Evolutionary conservation across 2,797 vertebrate species (phyloP), one percentile per base, ranked within the genome.

Genomic region (Alfaro cultratus): DNA sequence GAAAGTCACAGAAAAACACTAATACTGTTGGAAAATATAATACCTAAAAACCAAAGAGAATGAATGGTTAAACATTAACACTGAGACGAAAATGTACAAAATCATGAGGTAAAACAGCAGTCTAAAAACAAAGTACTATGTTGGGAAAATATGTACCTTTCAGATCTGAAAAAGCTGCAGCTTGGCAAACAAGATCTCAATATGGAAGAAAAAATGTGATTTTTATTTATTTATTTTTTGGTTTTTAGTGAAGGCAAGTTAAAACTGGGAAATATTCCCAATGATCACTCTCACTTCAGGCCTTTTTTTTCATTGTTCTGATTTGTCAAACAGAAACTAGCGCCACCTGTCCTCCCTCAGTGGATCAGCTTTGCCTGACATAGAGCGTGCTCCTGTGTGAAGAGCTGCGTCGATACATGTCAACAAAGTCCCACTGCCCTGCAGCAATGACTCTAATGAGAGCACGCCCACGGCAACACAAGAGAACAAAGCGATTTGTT

Each of bases 401-500:
- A 75, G 55, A 47, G 74, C 53, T 43, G 49, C 78, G 79, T 80
- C 39, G 45, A 45, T 72, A 47, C 64, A 55, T 77, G 83, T 83
- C 76, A 83, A 51, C 6, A 45, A 75, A 43, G 78, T 45, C 64
- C 39, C 64, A 16, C 21, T 67, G 76, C 79, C 85, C 74, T 75
- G 72, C 74, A 74, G 76, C 45, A 26, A 36, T 77, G 71, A 85
- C 80, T 88, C 79, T 86, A 85, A 91, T 86, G 80, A 90, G 73
- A 74, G 79, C 84, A 87, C 5, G 51, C 85, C 82, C 51, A 72
- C 77, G 79, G 87, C 86, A 80, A 79, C 75, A 74, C 81, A 73
- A 72, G 57, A 85, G 53, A 86, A 83, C 80, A 85, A 89, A 89
- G 78, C 10, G 1, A 81, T 85, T 87, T 89, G 74, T 80, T 57